A percentile compares a stretch with the other conserved stretches of the same genome.
Evolutionary conservation across 2,888 invertebrate genomes (phyloP).

Genomic region (Atherix ibis): DNA sequence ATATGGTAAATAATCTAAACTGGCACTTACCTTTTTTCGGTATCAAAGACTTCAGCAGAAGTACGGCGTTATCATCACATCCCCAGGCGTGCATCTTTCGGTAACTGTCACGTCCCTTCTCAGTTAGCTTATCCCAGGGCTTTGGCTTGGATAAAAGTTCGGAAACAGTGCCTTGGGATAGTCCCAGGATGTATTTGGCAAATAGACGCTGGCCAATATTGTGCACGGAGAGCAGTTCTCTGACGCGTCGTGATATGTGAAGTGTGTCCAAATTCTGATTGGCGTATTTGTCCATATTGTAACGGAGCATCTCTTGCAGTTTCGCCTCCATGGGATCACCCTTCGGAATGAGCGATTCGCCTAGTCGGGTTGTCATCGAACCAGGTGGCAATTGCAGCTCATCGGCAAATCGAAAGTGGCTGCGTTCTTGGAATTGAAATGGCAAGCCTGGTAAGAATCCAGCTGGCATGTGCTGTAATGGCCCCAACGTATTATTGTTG

Average conservation of each 20-base stretch:
- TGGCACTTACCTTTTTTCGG: constrained; percentile 92
- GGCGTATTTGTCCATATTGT: constrained; percentile 92
- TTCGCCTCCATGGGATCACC: constrained; percentile 89
- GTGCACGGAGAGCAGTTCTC: constrained; percentile 88
- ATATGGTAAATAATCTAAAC: too few species aligned
- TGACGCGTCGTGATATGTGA: constrained; percentile 80
- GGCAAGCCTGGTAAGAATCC: constrained; percentile 38
- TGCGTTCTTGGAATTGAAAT: constrained; percentile 68
- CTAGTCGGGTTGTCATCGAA: constrained; percentile 66
- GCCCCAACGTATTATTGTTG: constrained; percentile 32
- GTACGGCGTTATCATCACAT: constrained; percentile 90
- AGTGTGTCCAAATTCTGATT: constrained; percentile 89
- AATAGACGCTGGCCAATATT: constrained; percentile 98
- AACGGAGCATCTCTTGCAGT: constrained; percentile 81
- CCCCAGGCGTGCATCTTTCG: constrained; percentile 99
- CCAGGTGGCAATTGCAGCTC: constrained; percentile 65
- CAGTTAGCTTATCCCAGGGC: constrained; percentile 98
- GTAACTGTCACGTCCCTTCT: constrained; percentile 98
- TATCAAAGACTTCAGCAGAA: constrained; percentile 93
- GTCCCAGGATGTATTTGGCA: constrained; percentile 93
- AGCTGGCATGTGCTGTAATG: constrained; percentile 30
- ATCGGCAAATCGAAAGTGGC: constrained; percentile 70
- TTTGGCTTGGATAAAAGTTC: constrained; percentile 97
- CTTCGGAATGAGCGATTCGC: constrained; percentile 83
- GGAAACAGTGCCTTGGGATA: constrained; percentile 95